Evolutionary conservation across 1,140 invertebrate genomes (phyloP), one percentile per base, ranked within the genome.

Genomic region (Calephelis virginiensis): DNA sequence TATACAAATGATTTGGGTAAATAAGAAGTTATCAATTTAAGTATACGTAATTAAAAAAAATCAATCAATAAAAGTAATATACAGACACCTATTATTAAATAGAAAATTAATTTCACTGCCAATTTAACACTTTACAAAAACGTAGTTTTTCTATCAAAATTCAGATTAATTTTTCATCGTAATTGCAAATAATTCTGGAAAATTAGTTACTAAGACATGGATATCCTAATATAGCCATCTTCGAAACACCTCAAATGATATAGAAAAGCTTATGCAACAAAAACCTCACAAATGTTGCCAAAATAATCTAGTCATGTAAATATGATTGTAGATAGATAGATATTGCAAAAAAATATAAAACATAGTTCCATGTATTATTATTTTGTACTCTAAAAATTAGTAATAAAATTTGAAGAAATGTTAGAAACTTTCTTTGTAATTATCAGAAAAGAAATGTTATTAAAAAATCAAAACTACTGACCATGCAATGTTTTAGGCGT

Each of bases 251-350:
- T 43, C 7, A 43, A 43, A 7, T 8, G 6, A 43, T 43, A 43
- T 43, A 43, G 6, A 8, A 7, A 43, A 43, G 40, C 40, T 43
- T 43, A 28, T n/a, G 56, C 43, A 12, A 38, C 43, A 63, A 47
- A 61, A 64, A 68, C 64, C 66, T 66, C 66, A 60, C 28, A 61
- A 66, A 53, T 75, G 78, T 83, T 86, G 86, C 84, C 86, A 86
- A 87, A 87, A 61, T 64, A 67, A 70, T 73, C 71, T 81, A 86
- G 75, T 72, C 70, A 50, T 86, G 82, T 83, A 88, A 89, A 53
- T 64, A 64, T 66, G 62, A 68, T 68, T 86, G 81, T 89, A 89
- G 86, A 86, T 86, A 89, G 81, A 76, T 86, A 85, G 84, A 63
- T 78, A 75, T 88, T 84, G 83, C 68, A 73, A 74, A 73, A 28